Conservation (phyloP, 2,113 vertebrate species). For the Montifringilla adamsi region DNA sequence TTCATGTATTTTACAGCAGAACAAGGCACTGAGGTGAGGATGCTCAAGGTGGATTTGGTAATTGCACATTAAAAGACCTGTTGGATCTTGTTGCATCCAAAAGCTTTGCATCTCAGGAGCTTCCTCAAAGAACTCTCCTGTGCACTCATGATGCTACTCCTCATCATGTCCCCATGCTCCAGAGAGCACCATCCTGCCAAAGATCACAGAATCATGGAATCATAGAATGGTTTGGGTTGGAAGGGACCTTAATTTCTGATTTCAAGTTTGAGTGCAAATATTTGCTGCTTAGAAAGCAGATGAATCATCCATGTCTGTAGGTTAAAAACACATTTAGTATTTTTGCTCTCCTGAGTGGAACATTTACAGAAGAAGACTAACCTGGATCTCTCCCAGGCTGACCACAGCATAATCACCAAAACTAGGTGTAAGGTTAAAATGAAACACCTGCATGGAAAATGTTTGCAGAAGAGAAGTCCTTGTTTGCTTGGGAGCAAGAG, state of each 20-base stretch:
- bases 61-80: not conserved
- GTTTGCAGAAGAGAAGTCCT: slow-evolving; percentile 5
- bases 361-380: not conserved
- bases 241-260: not conserved
- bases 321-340: not conserved
- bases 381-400: not conserved
- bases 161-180: not conserved
- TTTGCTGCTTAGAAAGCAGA: not conserved
- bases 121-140: not conserved
- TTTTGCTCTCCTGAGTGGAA: not conserved
- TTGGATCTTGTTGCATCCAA: not conserved
- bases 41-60: not conserved
- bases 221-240: not conserved
- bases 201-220: not conserved
- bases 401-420: not conserved
- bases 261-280: not conserved
- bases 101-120: not conserved
- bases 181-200: not conserved
- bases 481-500: slow-evolving; percentile 19
- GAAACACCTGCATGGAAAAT: not conserved
- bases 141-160: not conserved
- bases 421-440: slow-evolving; percentile 9
- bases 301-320: not conserved
- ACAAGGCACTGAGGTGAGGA: not conserved
- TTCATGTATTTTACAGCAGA: not conserved